Conservation (phyloP, 2,113 vertebrate genomes). For the Ivindomyrus marchei region DNA sequence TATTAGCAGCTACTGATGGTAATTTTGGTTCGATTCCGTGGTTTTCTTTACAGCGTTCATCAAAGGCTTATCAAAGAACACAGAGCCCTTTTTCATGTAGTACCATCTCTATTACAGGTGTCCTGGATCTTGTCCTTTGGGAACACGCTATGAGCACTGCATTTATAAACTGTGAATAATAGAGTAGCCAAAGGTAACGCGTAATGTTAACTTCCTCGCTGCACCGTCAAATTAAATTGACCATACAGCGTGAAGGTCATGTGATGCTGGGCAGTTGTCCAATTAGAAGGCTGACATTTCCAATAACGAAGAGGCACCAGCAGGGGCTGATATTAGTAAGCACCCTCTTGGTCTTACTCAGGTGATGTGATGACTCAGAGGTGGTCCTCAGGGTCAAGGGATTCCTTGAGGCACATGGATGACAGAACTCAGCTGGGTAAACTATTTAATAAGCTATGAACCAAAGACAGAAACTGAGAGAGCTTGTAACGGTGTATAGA, state of each 20-base stretch:
- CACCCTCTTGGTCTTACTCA: no score
- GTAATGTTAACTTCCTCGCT: background rate
- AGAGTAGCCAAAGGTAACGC: conserved; percentile 4
- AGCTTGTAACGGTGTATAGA: background rate
- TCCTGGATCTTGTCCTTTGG: background rate
- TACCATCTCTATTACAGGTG: conserved; percentile 10
- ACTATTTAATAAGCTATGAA: background rate
- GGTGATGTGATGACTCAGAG: background rate
- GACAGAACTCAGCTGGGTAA: background rate
- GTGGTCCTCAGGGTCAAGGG: background rate
- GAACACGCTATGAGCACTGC: background rate
- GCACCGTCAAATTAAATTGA: background rate
- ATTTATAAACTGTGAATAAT: background rate
- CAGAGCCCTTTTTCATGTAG: background rate
- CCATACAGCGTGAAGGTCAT: conserved; percentile 3
- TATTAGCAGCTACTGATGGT: background rate
- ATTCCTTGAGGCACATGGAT: background rate
- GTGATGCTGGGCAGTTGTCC: background rate
- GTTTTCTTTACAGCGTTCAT: background rate
- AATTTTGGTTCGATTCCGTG: background rate
- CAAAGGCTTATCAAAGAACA: conserved; percentile 1
- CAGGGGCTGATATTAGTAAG: background rate
- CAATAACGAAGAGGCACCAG: background rate
- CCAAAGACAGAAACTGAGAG: background rate
- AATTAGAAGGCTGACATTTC: background rate